These are phyloP conservation scores for Paralvinella palmiformis DNA, from an alignment of 1,140 invertebrate genomes.

Conservation along the genomic window DNA sequence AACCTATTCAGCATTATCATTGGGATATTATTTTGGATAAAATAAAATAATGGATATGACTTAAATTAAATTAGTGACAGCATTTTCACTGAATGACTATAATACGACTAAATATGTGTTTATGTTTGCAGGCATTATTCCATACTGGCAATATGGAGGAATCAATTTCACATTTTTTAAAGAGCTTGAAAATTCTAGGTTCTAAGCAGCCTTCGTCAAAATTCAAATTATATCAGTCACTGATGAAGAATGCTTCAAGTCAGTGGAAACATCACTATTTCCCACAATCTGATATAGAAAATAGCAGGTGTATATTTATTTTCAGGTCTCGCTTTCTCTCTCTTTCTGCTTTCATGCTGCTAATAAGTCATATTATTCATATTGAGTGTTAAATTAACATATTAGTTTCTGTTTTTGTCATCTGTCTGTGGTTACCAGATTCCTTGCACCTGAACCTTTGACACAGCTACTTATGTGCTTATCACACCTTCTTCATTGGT, in stretches of 20 bases:
- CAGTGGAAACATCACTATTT: constrained; percentile 8
- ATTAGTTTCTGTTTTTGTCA: background rate
- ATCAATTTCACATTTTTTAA: background rate
- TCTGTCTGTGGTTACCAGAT: background rate
- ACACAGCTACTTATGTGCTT: background rate
- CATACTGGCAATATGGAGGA: background rate
- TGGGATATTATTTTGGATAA: too few species aligned
- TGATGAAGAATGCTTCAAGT: background rate
- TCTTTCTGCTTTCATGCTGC: background rate
- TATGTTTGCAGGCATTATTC: constrained; percentile 1
- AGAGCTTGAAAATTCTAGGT: background rate
- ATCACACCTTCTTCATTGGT: background rate
- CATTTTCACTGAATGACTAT: background rate
- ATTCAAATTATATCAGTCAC: background rate
- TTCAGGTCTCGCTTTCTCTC: background rate
- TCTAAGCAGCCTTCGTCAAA: background rate
- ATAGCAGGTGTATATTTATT: background rate
- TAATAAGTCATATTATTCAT: background rate
- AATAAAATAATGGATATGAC: too few species aligned
- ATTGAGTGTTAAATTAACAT: constrained; percentile 3
- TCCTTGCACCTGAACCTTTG: background rate
- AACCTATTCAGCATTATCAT: too few species aligned
- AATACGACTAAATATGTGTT: background rate
- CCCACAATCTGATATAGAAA: background rate
- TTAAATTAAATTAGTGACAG: too few species aligned